Conservation (phyloP, 2,888 invertebrate genomes). For the Chrysolina haemoptera region DNA sequence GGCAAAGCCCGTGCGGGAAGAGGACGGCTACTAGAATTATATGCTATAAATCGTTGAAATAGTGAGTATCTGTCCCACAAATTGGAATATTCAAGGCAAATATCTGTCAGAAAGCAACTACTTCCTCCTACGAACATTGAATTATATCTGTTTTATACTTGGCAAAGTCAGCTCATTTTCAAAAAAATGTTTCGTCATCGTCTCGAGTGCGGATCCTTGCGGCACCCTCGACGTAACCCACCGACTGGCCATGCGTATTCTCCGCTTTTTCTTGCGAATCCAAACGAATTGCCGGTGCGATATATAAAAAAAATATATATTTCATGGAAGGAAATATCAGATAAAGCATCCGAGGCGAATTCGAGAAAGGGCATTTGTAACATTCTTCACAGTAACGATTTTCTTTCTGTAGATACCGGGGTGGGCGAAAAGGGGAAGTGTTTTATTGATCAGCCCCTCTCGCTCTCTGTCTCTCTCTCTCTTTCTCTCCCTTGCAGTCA, state of each 20-base stretch:
- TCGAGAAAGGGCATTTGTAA: conserved; percentile 62
- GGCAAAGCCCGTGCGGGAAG: no score
- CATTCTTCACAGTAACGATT: conserved; percentile 70
- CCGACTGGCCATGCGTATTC: neutral
- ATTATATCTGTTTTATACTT: no score
- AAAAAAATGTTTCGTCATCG: neutral
- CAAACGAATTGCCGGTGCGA: neutral
- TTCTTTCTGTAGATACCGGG: conserved; percentile 67
- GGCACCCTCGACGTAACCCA: neutral
- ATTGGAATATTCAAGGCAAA: no score
- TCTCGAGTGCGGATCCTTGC: neutral
- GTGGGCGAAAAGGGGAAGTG: conserved; percentile 69
- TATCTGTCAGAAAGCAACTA: no score
- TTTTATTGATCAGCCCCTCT: conserved; percentile 74
- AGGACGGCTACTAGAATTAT: no score
- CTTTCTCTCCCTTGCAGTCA: conserved; percentile 63
- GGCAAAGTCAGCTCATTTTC: no score
- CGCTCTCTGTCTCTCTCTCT: conserved; percentile 50
- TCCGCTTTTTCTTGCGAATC: neutral
- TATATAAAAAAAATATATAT: conserved; percentile 21
- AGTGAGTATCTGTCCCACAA: no score
- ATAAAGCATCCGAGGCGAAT: conserved; percentile 53
- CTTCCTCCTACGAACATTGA: no score
- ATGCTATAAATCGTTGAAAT: no score
- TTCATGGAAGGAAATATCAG: conserved; percentile 38